phyloP scores from a whole-genome alignment of 1,140 invertebrate species.

The Hirudo medicinalis region DNA sequence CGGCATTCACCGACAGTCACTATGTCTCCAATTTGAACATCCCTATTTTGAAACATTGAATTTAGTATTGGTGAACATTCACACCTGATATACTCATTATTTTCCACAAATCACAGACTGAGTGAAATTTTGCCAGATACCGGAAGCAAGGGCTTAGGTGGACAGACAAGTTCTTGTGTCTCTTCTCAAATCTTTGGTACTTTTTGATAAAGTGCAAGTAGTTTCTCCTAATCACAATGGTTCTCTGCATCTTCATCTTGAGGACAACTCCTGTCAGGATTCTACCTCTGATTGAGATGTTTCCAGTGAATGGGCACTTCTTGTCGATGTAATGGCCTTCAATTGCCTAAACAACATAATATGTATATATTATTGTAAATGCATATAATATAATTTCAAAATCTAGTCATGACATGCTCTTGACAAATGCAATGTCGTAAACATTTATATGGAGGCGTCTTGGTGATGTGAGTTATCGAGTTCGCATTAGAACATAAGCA shows the following conservation, averaged over 20 bases:
- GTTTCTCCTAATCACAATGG: constrained; percentile 92
- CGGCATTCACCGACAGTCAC: constrained; percentile 97
- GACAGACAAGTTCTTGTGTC: constrained; percentile 97
- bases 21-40: constrained; percentile 86
- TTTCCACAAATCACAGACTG: too few species aligned
- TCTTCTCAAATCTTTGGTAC: constrained; percentile 97
- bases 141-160: constrained; percentile 98
- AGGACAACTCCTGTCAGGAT: constrained; percentile 89
- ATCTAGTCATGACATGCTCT: too few species aligned
- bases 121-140: constrained; percentile 43
- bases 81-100: too few species aligned
- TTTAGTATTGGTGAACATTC: too few species aligned
- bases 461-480: not conserved
- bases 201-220: constrained; percentile 95
- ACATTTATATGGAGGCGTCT: too few species aligned
- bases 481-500: not conserved
- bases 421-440: too few species aligned
- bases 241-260: constrained; percentile 98
- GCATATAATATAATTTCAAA: too few species aligned
- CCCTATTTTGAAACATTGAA: constrained; percentile 54
- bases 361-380: too few species aligned
- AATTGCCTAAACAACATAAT: constrained; percentile 57
- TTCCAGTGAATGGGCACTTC: constrained; percentile 98
- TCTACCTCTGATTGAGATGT: constrained; percentile 90
- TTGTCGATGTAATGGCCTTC: constrained; percentile 98